Evolutionary conservation across 2,113 vertebrate species (phyloP).

Genomic region (Notechis scutatus): DNA sequence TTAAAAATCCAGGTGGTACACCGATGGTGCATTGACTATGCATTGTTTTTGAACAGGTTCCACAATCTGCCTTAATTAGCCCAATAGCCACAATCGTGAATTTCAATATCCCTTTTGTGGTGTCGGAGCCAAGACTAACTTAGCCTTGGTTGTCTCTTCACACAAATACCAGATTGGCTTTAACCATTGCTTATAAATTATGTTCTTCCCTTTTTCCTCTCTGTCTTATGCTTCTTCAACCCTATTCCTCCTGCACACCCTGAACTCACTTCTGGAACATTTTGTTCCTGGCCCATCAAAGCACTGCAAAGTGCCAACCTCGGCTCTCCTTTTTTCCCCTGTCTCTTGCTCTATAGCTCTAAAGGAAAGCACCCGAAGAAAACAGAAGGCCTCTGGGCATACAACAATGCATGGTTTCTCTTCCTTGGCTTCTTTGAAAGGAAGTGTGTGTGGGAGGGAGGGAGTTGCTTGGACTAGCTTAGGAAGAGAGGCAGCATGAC

Average conservation of each 20-base stretch:
- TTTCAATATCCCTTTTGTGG: not conserved
- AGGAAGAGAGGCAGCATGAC: not conserved
- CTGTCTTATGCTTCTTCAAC: not conserved
- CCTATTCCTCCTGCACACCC: not conserved
- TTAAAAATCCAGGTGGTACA: not conserved
- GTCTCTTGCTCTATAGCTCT: not conserved
- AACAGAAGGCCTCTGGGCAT: not conserved
- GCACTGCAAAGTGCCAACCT: not conserved
- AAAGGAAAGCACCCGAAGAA: not conserved
- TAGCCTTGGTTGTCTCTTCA: not conserved
- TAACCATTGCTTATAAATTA: not conserved
- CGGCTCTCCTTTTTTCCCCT: not conserved
- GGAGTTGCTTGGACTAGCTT: not conserved
- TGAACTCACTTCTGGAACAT: slow-evolving; percentile 17
- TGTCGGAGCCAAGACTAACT: not conserved
- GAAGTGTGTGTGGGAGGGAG: not conserved
- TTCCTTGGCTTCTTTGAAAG: not conserved
- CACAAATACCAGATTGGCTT: not conserved
- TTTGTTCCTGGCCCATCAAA: slow-evolving; percentile 11
- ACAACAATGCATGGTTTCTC: slow-evolving; percentile 6
- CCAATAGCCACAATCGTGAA: not conserved
- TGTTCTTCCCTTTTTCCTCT: not conserved
- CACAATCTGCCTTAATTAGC: not conserved
- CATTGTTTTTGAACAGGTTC: not conserved
- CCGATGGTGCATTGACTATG: not conserved